phyloP scores from a whole-genome alignment of 2,113 vertebrate genomes.

The Mirza zaza region DNA sequence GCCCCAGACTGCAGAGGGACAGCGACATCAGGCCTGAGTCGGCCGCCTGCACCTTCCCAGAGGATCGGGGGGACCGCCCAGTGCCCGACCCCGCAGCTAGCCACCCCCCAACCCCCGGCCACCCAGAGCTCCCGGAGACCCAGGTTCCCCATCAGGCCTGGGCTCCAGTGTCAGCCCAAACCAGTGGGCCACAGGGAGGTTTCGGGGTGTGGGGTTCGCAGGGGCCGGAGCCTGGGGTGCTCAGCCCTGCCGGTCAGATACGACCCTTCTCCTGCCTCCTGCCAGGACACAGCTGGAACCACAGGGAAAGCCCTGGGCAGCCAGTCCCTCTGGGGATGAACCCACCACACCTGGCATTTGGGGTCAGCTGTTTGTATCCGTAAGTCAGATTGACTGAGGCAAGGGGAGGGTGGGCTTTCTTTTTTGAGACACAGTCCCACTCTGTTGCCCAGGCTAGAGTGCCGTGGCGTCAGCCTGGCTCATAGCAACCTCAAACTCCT shows the following conservation, averaged over 20 bases:
- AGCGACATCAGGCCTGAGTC: rapidly evolving
- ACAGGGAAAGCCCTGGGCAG: rapidly evolving
- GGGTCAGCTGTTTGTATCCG: rapidly evolving
- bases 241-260: neutral
- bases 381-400: rapidly evolving
- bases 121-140: neutral
- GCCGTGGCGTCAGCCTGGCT: no score
- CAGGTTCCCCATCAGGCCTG: neutral
- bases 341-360: rapidly evolving
- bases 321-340: rapidly evolving
- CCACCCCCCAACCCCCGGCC: no score
- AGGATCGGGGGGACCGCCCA: rapidly evolving
- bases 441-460: no score
- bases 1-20: neutral
- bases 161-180: neutral
- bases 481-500: no score
- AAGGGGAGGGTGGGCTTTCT: no score
- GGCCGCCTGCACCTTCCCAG: rapidly evolving
- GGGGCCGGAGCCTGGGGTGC: neutral
- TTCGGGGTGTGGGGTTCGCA: rapidly evolving
- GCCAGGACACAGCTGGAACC: neutral
- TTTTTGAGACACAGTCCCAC: no score
- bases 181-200: rapidly evolving
- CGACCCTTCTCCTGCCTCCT: neutral
- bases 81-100: rapidly evolving